Conservation (phyloP, 2,797 vertebrate genomes). For the Octomys mimax region DNA sequence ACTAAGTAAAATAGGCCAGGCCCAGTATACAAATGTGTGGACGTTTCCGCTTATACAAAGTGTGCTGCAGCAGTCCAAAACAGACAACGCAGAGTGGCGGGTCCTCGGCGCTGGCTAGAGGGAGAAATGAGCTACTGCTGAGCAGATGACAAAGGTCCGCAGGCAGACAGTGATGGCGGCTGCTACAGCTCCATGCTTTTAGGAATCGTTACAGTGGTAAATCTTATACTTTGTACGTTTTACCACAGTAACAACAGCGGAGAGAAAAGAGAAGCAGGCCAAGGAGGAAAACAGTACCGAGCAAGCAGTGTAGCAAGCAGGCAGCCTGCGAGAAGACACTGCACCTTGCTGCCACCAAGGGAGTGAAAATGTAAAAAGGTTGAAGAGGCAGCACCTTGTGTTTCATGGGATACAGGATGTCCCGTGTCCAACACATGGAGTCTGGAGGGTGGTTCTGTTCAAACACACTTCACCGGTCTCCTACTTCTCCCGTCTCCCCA, state of each 20-base stretch:
- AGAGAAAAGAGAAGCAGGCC: background rate
- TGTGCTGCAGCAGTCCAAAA: background rate
- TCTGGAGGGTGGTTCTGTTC: background rate
- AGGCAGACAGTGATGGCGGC: background rate
- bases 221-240: background rate
- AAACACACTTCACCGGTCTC: background rate
- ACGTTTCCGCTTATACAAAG: background rate
- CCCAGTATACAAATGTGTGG: background rate
- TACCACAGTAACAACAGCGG: background rate
- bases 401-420: background rate
- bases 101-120: background rate
- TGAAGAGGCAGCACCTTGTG: background rate
- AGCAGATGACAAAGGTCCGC: background rate
- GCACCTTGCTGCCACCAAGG: background rate
- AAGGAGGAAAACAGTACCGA: slow-evolving; percentile 22
- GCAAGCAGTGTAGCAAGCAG: background rate
- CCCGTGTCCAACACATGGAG: background rate
- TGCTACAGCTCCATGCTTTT: background rate
- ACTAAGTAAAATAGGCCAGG: slow-evolving; percentile 11
- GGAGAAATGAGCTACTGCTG: background rate
- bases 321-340: background rate
- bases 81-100: background rate
- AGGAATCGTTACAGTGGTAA: background rate
- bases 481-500: background rate
- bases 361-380: background rate